Evolutionary conservation across 2,797 vertebrate species (phyloP).

Genomic region (Bufotes viridis): DNA sequence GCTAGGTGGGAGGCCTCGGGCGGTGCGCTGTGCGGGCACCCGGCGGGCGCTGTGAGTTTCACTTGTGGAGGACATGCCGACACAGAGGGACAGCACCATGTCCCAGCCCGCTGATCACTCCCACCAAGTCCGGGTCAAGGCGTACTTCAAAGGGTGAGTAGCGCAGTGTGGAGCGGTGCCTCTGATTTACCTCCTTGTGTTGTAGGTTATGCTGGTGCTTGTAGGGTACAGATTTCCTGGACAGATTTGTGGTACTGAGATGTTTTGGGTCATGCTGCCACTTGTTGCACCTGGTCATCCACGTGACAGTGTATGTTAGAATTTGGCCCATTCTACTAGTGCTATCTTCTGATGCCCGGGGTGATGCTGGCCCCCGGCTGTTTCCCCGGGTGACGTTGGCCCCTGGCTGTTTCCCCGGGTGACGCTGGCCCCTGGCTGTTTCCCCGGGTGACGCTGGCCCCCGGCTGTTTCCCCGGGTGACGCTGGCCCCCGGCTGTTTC

Average conservation of each 20-base stretch:
- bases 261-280: neutral
- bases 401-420: too few relatives aligned
- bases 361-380: neutral
- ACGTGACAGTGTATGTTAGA: too few relatives aligned
- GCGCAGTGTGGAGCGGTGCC: neutral
- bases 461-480: too few relatives aligned
- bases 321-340: too few relatives aligned
- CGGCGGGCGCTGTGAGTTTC: constrained; percentile 29
- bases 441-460: too few relatives aligned
- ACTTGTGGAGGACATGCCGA: constrained; percentile 83
- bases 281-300: neutral
- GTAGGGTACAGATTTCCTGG: neutral
- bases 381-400: neutral
- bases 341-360: too few relatives aligned
- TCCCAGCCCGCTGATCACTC: constrained; percentile 87
- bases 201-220: neutral
- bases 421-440: too few relatives aligned
- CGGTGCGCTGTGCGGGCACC: neutral
- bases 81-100: constrained; percentile 94
- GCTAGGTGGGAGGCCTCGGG: constrained; percentile 45
- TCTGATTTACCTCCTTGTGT: neutral
- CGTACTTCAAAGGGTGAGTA: constrained; percentile 97
- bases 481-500: too few relatives aligned
- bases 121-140: constrained; percentile 97
- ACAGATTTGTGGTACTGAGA: neutral